Base-by-base conservation (phyloP, 1,140 invertebrate species). In the Danaus plexippus region DNA sequence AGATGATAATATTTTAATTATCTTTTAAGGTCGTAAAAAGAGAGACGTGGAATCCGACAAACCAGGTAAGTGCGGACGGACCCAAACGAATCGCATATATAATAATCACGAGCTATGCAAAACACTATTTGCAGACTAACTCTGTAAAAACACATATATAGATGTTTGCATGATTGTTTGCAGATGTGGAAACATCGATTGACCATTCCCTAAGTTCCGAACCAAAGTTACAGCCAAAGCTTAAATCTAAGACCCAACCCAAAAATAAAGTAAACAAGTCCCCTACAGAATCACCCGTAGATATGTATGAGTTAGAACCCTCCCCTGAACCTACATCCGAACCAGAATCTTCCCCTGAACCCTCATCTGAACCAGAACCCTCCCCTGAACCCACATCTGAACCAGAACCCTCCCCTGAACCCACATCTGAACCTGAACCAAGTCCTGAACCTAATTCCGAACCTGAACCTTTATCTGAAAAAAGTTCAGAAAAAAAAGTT, bases 121-220 rank as follows among this genome's bases (percentile, higher is more conserved):
- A 61, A 65, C 59, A 48, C 49, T 47, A 52, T 49, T 59, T 53
- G 52, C 61, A 64, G 48, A 58, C 63, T 68, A 65, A 62, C 52
- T 56, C 54, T 63, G 57, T 66, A 59, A 50, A 50, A 57, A 57
- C 50, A 61, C 59, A 15, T 42, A 50, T 64, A 70, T 61, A 70
- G 52, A 59, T 59, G 59, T 46, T 58, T 68, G 80, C 82, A 85
- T 84, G 80, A 61, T 74, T 63, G 61, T 80, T 86, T 84, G 57
- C 83, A 86, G 83, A 84, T 86, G 66, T 74, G 69, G 79, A 79
- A 64, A 88, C 85, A 71, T 72, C 88, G 54, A 86, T 88, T 32
- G 22, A 48, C 56, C 47, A 43, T 47, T 48, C 49, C 22, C 53
- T 42, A 42, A 13, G 8, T 15, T 43, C 42, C 43, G 47, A 51